phyloP scores from a whole-genome alignment of 2,113 vertebrate species.

The Muntiacus muntjak region DNA sequence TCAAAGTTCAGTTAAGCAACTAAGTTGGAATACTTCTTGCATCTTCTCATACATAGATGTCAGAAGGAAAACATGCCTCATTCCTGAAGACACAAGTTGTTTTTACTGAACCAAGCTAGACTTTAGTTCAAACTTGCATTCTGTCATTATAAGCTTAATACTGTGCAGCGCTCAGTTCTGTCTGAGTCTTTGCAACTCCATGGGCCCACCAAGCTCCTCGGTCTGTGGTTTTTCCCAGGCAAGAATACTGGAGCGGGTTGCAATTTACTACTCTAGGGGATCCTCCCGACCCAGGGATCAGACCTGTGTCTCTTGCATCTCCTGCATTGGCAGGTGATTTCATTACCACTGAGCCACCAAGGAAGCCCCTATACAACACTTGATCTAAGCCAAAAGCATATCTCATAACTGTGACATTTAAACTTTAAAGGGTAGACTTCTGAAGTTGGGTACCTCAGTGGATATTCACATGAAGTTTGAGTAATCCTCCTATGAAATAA shows the following conservation, averaged over 20 bases:
- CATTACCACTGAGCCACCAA: background rate
- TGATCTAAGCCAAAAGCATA: background rate
- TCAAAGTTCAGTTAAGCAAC: background rate
- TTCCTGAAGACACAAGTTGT: background rate
- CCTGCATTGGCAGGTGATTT: background rate
- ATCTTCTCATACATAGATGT: background rate
- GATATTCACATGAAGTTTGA: background rate
- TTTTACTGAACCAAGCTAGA: background rate
- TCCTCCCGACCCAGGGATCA: background rate
- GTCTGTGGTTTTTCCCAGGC: background rate
- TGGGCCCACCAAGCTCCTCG: background rate
- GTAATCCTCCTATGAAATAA: background rate
- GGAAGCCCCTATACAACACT: background rate
- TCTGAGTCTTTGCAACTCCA: background rate
- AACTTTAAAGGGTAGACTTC: background rate
- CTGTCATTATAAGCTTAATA: background rate
- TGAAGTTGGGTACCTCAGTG: background rate
- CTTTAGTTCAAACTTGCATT: background rate
- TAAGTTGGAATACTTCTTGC: background rate
- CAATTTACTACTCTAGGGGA: background rate
- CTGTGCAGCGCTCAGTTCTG: background rate
- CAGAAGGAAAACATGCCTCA: background rate
- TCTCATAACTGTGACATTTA: background rate
- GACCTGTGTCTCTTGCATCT: background rate
- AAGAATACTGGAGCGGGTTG: rapidly evolving